Evolutionary conservation across 2,113 vertebrate species (phyloP), one percentile per base, ranked within the genome.

Genomic region (Tachysurus fulvidraco): DNA sequence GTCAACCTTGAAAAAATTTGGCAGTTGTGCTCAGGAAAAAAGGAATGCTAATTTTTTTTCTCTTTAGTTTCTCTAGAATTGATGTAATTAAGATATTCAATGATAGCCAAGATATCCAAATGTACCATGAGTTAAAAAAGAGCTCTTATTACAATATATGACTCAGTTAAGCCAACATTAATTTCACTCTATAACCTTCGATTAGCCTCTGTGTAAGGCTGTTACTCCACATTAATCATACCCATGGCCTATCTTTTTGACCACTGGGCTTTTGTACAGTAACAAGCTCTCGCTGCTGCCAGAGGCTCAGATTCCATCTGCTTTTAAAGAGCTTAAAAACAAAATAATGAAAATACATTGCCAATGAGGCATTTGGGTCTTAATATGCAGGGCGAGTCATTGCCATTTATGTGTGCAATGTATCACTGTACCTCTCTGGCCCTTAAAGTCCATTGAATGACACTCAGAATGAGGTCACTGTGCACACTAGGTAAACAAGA

Each of bases 371-470:
- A 69, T 50, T 74, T 25, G 82, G 84, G 28, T 86, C 88, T 91
- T 89, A 88, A 90, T 87, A 90, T 88, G 87, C 88, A 84, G 88
- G 90, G n/a, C 71, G 77, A 92, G 92, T 91, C 92, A 88, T 80
- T 81, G 88, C 85, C 71, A 83, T 88, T 92, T 92, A 89, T 81
- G 89, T 86, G 88, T 84, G 89, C 88, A 88, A 92, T 91, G 90
- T 90, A 91, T 92, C 90, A 90, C 90, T 89, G 88, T 90, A 89
- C 81, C 89, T 88, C 86, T 77, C 57, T 76, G 50, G 83, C 85
- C 87, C 87, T 92, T 93, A 91, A 91, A 92, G 93, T 94, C 91
- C 90, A 92, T 92, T 89, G 90, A 91, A 85, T 88, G 90, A 89
- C 89, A 82, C 90, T 90, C 84, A 90, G 91, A 93, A 94, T 94